Base-by-base conservation (phyloP, 2,797 vertebrate genomes). In the Sphaeramia orbicularis region DNA sequence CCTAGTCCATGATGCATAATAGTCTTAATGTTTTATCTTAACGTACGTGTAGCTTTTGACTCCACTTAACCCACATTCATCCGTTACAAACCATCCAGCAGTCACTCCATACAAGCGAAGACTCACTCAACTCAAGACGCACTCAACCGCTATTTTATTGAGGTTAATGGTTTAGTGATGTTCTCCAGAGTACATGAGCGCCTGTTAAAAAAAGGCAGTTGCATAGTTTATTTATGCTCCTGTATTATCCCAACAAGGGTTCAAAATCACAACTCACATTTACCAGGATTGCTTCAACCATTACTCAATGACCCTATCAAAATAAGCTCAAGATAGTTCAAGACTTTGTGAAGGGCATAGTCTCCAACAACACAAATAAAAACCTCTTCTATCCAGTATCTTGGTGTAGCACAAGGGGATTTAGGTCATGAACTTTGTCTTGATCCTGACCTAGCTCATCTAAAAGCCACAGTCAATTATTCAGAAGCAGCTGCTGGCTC, bases 401-500 rank as follows among this genome's bases (percentile, higher is more conserved):
- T n/a, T n/a, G n/a, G n/a, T n/a, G n/a, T n/a, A n/a, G n/a, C n/a
- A n/a, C n/a, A n/a, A n/a, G 6, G 24, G 24, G 3, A 3, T 27
- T 27, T 27, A 27, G 24, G 24, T 27, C 6, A 27, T 27, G 24
- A 6, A 27, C 24, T 59, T 66, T 19, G 6, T 30, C 67, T 41
- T 43, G 24, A 51, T 41, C 35, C 15, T 35, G 19, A 73, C 36
- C 24, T 14, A 57, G 21, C 19, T 48, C 7, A 15, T 53, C 19
- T 52, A 37, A 53, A 37, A 49, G 45, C 43, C 4, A 19, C 8
- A 7, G 54, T 83, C 53, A 77, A 71, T 85, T 74, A 76, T 75
- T 83, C 56, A 87, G n/a, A 66, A 14, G 37, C 44, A 56, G 18
- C 60, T 32, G 56, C 43, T n/a, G n/a, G n/a, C n/a, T n/a, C n/a